Base-by-base conservation (phyloP, 2,113 vertebrate genomes). In the Aramus guarauna region DNA sequence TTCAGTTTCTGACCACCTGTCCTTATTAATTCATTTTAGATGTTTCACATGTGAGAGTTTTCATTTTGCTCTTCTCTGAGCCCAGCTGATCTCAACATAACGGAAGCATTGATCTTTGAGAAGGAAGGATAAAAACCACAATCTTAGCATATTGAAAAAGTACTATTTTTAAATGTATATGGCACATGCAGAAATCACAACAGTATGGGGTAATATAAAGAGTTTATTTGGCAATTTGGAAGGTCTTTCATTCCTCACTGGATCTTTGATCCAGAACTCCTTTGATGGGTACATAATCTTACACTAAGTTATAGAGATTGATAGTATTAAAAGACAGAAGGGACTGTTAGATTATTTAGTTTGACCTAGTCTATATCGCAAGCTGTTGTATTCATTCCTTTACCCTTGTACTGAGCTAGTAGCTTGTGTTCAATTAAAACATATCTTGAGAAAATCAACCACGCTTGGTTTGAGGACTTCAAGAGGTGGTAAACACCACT, bases 401-500 rank as follows among this genome's bases (percentile, higher is more conserved):
- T 41, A 67, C 27, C 11, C 62, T 78, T 22, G 15, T 72, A 60
- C 71, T 73, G 77, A 88, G 48, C 32, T 34, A 53, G 19, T 69
- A 55, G 78, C 36, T 96, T 88, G 90, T 86, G 41, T 90, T 95
- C 45, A 85, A 27, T 94, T 88, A 85, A 93, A 95, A 90, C 3
- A 0, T 58, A 72, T 83, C 78, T 71, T 94, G 48, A 88, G 75
- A 82, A 90, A 90, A 58, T 85, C 69, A 91, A 39, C 71, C 58
- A 73, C 13, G 4, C 67, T 79, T 71, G 55, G 72, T 66, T 88
- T 73, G 85, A 94, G 85, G 63, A 67, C 45, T 80, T 85, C 34
- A 80, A 52, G 92, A 92, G 90, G 82, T 95, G 96, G 94, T 85
- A 92, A 96, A 93, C 88, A 74, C 85, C 78, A 88, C 55, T 97